Evolutionary conservation across 2,113 vertebrate species (phyloP), one percentile per base, ranked within the genome.

Genomic region (Myotis yumanensis): DNA sequence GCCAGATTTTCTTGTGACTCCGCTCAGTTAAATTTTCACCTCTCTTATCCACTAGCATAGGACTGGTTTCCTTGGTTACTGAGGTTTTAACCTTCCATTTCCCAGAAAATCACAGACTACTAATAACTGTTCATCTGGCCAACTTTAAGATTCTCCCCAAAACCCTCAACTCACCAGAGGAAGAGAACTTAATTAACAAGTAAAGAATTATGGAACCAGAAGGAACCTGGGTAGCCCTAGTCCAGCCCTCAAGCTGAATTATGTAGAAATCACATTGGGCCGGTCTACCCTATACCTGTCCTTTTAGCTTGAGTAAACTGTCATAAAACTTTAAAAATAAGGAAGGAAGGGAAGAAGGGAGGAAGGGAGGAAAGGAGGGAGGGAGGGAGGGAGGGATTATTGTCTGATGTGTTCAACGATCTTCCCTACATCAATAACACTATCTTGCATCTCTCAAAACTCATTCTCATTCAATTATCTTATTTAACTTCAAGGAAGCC

Each of bases 51-150:
- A 82, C 14, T 23, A 87, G 82, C 28, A 68, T 37, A 66, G 59
- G 59, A 30, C 43, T 37, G 76, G 76, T 71, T 93, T 93, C 69
- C 76, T 71, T 91, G 43, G 76, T 91, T 71, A 87, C 81, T 54
- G 16, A 87, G 28, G 51, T 91, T 76, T 82, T 69, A 90, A 90
- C 59, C 69, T 51, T 52, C n/a, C 32, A 86, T 51, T 93, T 82
- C 64, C 14, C 43, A 90, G 57, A 87, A 86, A 90, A 8, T 35
- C 43, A 92, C 52, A 32, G 28, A 75, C 37, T 52, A 52, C 37
- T 90, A 90, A 76, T 9, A 76, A 12, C 30, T 77, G 51, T 71
- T 86, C 43, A 82, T 46, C 51, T 52, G 28, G 37, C 35, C 48
- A 75, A 76, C 68, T 90, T 88, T 64, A 76, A 83, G 43, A 83